Evolutionary conservation across 2,797 vertebrate genomes (phyloP), one percentile per base, ranked within the genome.

Genomic region (Hoplostethus mediterraneus): DNA sequence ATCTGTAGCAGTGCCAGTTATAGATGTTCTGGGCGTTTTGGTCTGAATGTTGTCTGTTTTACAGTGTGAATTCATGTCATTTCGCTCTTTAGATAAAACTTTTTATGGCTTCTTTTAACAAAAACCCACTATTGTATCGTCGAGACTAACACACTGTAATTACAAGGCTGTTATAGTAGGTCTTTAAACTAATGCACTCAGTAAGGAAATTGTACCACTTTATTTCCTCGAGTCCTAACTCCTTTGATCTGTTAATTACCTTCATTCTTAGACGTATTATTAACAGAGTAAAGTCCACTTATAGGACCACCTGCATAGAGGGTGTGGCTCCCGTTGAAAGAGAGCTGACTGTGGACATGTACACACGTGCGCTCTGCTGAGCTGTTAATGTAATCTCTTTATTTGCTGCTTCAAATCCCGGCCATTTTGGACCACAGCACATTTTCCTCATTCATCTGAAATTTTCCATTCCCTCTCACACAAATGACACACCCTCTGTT

Each of bases 381-480:
- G 42, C 44, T n/a, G 0, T 7, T 25, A 28, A 4, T 3, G 8
- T 45, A 40, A 4, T n/a, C 8, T 69, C 38, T 55, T 28, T 21
- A 63, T 63, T 67, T 52, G 8, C 21, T 71, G n/a, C 14, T 16
- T 9, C 3, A 13, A 42, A 54, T 67, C 54, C 28, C 68, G 14
- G 54, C 60, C 67, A 56, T 54, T 56, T 40, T 56, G 71, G 44
- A 6, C 36, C 12, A 38, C 25, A 2, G 40, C 16, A 44, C 33
- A 11, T 60, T 48, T 21, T 13, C 49, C n/a, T 72, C 56, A 44
- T 54, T 59, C 60, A 59, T 54, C 65, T 40, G 0, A 75, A 64
- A 0, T 79, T 88, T 89, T 88, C 69, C 84, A 79, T 73, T 77
- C 42, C 52, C 57, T 80, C 48, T 52, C 1, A 42, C 40, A 63